These are phyloP conservation scores for Drosophila aldrichi DNA, from an alignment of 2,888 invertebrate species.

Conservation along the genomic window DNA sequence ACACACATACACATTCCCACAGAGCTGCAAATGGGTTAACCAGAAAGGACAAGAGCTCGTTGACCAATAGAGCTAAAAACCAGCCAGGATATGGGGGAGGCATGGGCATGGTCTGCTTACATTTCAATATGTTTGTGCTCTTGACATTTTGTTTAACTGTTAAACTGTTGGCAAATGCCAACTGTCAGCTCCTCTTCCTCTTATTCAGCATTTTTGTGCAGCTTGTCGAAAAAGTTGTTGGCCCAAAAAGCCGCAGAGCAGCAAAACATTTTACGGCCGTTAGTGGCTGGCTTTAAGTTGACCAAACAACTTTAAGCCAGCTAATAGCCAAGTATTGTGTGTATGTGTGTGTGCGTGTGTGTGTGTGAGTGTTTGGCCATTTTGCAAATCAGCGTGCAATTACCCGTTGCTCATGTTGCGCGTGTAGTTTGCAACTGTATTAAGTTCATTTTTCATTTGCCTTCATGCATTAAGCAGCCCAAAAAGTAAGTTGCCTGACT, in stretches of 20 bases:
- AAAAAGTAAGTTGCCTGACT: constrained; percentile 53
- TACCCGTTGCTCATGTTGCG: constrained; percentile 56
- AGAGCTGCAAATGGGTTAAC: constrained; percentile 51
- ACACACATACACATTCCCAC: constrained; percentile 9
- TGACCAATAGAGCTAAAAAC: constrained; percentile 37
- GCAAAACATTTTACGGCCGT: constrained; percentile 53
- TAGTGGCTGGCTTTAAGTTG: constrained; percentile 57
- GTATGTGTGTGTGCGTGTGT: constrained; percentile 6
- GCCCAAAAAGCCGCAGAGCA: constrained; percentile 41
- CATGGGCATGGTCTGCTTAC: constrained; percentile 39
- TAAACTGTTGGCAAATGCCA: constrained; percentile 75
- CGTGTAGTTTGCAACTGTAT: constrained; percentile 72
- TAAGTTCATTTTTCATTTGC: constrained; percentile 80
- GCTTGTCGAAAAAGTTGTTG: constrained; percentile 36
- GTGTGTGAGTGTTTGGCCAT: constrained; percentile 42
- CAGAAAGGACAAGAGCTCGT: constrained; percentile 30
- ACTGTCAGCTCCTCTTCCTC: constrained; percentile 68
- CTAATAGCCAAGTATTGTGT: constrained; percentile 50
- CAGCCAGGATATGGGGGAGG: neutral
- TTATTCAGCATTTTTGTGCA: constrained; percentile 1
- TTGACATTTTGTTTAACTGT: constrained; percentile 71
- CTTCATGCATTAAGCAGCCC: constrained; percentile 68
- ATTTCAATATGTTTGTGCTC: constrained; percentile 75
- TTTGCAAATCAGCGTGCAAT: constrained; percentile 79
- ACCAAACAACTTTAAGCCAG: constrained; percentile 46